Evolutionary conservation across 1,140 invertebrate genomes (phyloP), one percentile per base, ranked within the genome.

Genomic region (Drosophila seguyi): DNA sequence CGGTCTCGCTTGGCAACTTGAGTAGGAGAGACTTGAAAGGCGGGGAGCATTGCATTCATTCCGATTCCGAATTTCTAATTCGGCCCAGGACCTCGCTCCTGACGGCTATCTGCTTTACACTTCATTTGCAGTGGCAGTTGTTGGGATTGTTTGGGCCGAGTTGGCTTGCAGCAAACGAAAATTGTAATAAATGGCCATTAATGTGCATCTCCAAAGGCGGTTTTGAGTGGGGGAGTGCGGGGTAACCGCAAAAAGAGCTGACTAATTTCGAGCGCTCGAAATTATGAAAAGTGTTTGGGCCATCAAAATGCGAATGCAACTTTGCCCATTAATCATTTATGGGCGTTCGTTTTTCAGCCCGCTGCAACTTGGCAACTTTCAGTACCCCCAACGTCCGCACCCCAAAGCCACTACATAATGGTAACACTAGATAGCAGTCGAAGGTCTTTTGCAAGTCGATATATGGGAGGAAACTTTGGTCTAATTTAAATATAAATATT

Each of bases 301-400:
- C 75, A 83, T 88, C 66, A 68, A 57, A 79, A 65, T 73, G 42
- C 41, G 61, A 58, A 72, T 61, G 44, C 73, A 90, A 85, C 80
- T 84, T 81, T 79, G 62, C 25, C 74, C 86, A 90, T 90, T 90
- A 90, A 90, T 90, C 85, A 90, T 90, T 90, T 90, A 90, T 90
- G 85, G 84, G 73, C 75, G 59, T 79, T 74, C 77, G 79, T 79
- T 87, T 62, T 66, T 62, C 71, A 71, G 59, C 61, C 61, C 68
- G 22, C 55, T 62, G 61, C 72, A 87, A 87, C 71, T 85, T 85
- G 56, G 52, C 81, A 74, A 79, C 84, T 90, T 84, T 87, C 65
- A 79, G 80, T 79, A 50, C 41, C 36, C 25, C 34, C 13, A 27
- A 16, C 4, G 45, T n/a, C 16, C 6, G 13, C 29, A 34, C n/a